Percentiles rank a stretch among this genome's conserved stretches.
Evolutionary conservation across 2,888 invertebrate species (phyloP).

Genomic region (Diaperis boleti): DNA sequence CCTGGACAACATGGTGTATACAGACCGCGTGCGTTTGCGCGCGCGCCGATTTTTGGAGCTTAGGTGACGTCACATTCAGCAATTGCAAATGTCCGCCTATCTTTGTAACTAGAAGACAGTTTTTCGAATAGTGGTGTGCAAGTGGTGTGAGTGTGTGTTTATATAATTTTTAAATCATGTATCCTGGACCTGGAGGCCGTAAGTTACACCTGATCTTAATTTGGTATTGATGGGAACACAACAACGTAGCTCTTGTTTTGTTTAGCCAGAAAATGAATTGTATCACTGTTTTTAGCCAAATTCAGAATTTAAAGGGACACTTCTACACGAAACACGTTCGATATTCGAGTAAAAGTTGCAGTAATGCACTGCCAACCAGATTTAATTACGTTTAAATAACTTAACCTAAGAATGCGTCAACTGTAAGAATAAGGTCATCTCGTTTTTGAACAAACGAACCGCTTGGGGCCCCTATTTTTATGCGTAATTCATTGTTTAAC

Average conservation of each 20-base stretch:
- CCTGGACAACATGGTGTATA: constrained; percentile 14
- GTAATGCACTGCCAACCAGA: background rate
- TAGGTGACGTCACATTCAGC: constrained; percentile 60
- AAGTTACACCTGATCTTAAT: constrained; percentile 52
- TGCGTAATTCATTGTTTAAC: constrained; percentile 5
- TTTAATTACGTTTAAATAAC: constrained; percentile 25
- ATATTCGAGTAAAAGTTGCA: background rate
- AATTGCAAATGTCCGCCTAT: constrained; percentile 67
- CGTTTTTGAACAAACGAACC: constrained; percentile 43
- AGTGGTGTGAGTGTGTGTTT: constrained; percentile 62
- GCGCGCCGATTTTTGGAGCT: constrained; percentile 8
- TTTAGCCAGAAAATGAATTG: constrained; percentile 44
- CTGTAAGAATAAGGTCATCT: constrained; percentile 54
- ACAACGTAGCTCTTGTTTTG: constrained; percentile 19
- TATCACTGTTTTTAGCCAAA: constrained; percentile 33
- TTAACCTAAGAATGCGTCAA: constrained; percentile 40
- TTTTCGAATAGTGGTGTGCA: constrained; percentile 63
- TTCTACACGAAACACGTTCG: background rate
- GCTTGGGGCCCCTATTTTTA: constrained; percentile 1
- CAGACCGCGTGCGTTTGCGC: constrained; percentile 25
- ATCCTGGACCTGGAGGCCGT: constrained; percentile 65
- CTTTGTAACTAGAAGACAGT: constrained; percentile 62
- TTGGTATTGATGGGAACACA: constrained; percentile 16
- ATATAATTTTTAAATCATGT: constrained; percentile 61
- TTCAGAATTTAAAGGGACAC: background rate